Base-by-base conservation (phyloP, 2,888 invertebrate species). In the Eristalis tenax region DNA sequence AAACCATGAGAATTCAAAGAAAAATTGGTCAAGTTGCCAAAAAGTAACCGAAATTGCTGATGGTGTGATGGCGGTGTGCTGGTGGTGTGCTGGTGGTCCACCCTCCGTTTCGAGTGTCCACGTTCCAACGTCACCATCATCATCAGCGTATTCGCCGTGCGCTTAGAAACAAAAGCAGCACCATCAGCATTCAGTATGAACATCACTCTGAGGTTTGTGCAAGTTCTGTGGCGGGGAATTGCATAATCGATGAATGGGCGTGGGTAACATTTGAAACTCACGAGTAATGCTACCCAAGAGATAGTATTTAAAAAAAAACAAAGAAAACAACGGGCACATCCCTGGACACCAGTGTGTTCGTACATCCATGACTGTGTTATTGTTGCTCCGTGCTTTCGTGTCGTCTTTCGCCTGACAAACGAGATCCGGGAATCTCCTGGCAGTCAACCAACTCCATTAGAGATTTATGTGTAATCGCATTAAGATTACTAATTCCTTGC, bases 191-290 rank as follows among this genome's bases (percentile, higher is more conserved):
- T 56, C 65, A 0, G 8, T 8, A 32, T 23, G 73, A 74, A 59
- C 71, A 56, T 77, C 69, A 66, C 66, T 79, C 40, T 70, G 78
- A 69, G 50, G 68, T 80, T 35, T 38, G 68, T 71, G 65, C 73
- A 18, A 23, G 69, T 50, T 73, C 70, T 50, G 50, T 50, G 18
- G 50, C 50, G 50, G 50, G 50, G 78, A 86, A 78, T 86, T 82
- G 86, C 86, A 82, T 86, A 86, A 86, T 86, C 86, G 78, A 83
- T 86, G 86, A 86, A 86, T 86, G 86, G 86, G 86, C 86, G 86
- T 86, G 86, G 86, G 86, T 83, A 86, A 79, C 59, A 66, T 78
- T 83, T 50, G 78, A 32, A 79, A 70, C 65, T 82, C 8, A 32
- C 32, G 32, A 32, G 32, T 78, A 69, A 86, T 73, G 85, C 50